These are phyloP conservation scores for Habropoda laboriosa DNA, from an alignment of 1,140 invertebrate species.

Conservation along the genomic window DNA sequence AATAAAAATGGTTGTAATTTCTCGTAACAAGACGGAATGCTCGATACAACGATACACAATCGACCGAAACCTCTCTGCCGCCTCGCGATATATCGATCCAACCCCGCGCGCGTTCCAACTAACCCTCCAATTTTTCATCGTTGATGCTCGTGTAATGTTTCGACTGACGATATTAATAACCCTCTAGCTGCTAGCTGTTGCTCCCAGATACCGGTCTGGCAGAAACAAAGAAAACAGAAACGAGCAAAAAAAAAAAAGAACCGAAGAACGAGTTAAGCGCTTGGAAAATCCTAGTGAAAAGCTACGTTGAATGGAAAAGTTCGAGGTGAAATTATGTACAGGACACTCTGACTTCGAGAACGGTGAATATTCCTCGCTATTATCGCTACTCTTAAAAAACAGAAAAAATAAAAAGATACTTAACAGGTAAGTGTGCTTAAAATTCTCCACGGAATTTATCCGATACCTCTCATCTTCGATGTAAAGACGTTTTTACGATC, in stretches of 20 bases:
- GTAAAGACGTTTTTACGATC: neutral
- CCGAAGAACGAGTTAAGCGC: slow-evolving; percentile 4
- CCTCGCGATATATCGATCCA: neutral
- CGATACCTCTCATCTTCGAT: neutral
- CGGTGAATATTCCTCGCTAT: slow-evolving; percentile 1
- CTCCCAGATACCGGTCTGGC: too few species aligned
- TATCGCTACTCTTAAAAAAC: slow-evolving; percentile 5
- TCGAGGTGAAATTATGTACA: slow-evolving; percentile 33
- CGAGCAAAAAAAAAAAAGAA: neutral
- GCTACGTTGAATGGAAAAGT: slow-evolving; percentile 9
- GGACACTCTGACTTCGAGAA: neutral
- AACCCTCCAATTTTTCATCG: neutral
- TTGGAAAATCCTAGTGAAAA: slow-evolving; percentile 20
- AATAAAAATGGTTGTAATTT: slow-evolving; percentile 31
- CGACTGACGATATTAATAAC: neutral
- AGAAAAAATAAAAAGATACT: neutral
- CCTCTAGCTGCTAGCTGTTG: too few species aligned
- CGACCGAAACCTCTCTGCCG: neutral
- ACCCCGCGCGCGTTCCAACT: neutral
- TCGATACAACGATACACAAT: neutral
- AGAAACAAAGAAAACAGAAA: neutral
- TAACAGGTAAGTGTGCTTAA: neutral
- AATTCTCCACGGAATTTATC: neutral
- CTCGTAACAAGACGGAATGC: neutral
- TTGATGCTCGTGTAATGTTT: neutral